These are phyloP conservation scores for Pyrgus malvae DNA, from an alignment of 2,888 invertebrate species.

Conservation along the genomic window DNA sequence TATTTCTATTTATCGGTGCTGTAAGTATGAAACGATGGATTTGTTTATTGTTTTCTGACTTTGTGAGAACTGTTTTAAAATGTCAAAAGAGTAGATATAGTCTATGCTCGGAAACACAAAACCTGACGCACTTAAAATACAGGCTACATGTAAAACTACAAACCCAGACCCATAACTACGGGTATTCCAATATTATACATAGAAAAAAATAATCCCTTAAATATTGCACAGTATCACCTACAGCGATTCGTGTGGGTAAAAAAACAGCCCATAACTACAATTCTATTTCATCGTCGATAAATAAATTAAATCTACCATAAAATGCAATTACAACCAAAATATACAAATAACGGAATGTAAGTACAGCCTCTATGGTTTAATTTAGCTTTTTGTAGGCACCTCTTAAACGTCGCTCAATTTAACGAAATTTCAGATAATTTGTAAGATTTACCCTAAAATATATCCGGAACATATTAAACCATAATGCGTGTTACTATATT, in stretches of 20 bases:
- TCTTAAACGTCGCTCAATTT: constrained; percentile 4
- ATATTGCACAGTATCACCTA: constrained; percentile 55
- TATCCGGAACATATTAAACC: not conserved
- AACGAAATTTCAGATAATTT: not conserved
- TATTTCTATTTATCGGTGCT: too few relatives aligned
- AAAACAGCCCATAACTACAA: constrained; percentile 72
- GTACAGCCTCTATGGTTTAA: constrained; percentile 43
- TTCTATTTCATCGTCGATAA: constrained; percentile 41
- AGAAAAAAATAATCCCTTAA: constrained; percentile 42
- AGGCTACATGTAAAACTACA: constrained; percentile 44
- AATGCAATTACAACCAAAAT: constrained; percentile 52
- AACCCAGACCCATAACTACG: constrained; percentile 55
- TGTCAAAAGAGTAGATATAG: constrained; percentile 7
- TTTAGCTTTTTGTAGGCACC: constrained; percentile 19
- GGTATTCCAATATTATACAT: constrained; percentile 52
- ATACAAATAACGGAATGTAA: constrained; percentile 65
- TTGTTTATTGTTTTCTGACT: not conserved
- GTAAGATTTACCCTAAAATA: constrained; percentile 1
- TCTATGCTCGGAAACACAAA: constrained; percentile 52
- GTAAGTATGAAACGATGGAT: too few relatives aligned
- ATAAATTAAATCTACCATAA: constrained; percentile 43
- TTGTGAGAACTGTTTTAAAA: constrained; percentile 1
- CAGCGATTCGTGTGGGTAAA: constrained; percentile 53
- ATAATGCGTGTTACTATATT: not conserved
- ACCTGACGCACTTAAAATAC: constrained; percentile 35